These are phyloP conservation scores for Drosophila funebris DNA, from an alignment of 1,140 invertebrate species.

Conservation along the genomic window DNA sequence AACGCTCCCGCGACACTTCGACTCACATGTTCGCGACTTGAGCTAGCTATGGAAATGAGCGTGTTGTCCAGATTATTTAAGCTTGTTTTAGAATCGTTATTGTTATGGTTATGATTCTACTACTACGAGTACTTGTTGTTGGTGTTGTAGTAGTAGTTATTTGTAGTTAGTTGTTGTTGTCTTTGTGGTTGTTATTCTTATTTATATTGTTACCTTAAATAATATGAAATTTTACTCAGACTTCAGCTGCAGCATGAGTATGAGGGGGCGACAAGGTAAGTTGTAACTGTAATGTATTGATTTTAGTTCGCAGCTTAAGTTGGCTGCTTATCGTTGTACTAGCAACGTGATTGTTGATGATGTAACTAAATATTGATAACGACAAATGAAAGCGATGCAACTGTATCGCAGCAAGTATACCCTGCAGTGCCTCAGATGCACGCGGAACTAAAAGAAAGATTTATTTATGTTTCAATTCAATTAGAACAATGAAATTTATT, in stretches of 20 bases:
- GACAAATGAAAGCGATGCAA: neutral
- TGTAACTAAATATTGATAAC: neutral
- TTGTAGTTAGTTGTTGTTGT: too few relatives aligned
- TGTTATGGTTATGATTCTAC: neutral
- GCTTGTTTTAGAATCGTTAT: slow-evolving; percentile 20
- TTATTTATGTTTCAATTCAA: too few relatives aligned
- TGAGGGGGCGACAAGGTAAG: neutral
- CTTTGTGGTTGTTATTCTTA: neutral
- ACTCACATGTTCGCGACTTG: slow-evolving; percentile 75
- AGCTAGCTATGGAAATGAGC: slow-evolving; percentile 70
- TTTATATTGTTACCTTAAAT: neutral
- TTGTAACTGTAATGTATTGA: neutral
- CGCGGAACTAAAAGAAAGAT: too few relatives aligned
- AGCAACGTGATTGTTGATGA: slow-evolving; percentile 1
- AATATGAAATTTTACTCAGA: neutral
- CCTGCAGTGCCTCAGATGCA: too few relatives aligned
- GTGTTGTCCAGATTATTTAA: slow-evolving; percentile 39
- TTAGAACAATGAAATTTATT: too few relatives aligned
- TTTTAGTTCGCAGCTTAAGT: neutral
- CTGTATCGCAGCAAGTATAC: too few relatives aligned
- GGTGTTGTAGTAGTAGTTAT: too few relatives aligned
- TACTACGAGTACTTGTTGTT: too few relatives aligned
- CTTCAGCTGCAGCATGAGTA: too few relatives aligned
- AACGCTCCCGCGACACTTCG: slow-evolving; percentile 61
- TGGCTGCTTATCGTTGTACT: neutral